Conservation (phyloP, 1,140 invertebrate species). For the Nylanderia fulva region DNA sequence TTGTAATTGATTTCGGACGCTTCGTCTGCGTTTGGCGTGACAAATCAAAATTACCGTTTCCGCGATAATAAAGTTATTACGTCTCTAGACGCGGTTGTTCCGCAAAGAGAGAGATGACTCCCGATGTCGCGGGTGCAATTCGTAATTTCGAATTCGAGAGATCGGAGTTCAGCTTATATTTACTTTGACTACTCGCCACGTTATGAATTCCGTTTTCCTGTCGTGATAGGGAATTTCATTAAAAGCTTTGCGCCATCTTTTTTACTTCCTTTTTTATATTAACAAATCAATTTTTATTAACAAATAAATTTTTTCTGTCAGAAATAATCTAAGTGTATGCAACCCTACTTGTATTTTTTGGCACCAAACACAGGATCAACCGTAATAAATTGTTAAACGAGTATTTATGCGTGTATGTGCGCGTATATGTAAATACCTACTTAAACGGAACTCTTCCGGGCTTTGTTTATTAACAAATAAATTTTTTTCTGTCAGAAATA, state of each 20-base stretch:
- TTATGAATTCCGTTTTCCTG: conserved; percentile 64
- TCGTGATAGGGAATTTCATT: conserved; percentile 10
- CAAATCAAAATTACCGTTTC: conserved; percentile 75
- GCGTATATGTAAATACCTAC: too few species aligned
- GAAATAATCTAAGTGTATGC: too few species aligned
- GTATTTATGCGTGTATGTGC: too few species aligned
- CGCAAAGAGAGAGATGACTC: conserved; percentile 29
- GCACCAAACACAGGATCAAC: too few species aligned
- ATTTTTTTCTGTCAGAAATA: too few species aligned
- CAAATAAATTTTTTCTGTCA: too few species aligned
- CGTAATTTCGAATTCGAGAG: conserved; percentile 56
- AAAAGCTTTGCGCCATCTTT: conserved; percentile 29
- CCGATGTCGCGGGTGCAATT: conserved; percentile 5
- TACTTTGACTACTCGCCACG: conserved; percentile 47
- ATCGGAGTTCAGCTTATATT: conserved; percentile 60
- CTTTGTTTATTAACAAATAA: too few species aligned
- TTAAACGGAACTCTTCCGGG: too few species aligned
- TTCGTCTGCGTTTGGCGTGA: conserved; percentile 65
- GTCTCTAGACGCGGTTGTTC: conserved; percentile 53
- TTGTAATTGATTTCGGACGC: conserved; percentile 73
- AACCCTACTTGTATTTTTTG: too few species aligned
- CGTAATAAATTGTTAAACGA: too few species aligned
- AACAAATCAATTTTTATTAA: too few species aligned
- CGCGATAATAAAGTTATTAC: conserved; percentile 72
- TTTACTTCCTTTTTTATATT: too few species aligned